Conservation (phyloP, 2,113 vertebrate species). For the Pithys albifrons region DNA sequence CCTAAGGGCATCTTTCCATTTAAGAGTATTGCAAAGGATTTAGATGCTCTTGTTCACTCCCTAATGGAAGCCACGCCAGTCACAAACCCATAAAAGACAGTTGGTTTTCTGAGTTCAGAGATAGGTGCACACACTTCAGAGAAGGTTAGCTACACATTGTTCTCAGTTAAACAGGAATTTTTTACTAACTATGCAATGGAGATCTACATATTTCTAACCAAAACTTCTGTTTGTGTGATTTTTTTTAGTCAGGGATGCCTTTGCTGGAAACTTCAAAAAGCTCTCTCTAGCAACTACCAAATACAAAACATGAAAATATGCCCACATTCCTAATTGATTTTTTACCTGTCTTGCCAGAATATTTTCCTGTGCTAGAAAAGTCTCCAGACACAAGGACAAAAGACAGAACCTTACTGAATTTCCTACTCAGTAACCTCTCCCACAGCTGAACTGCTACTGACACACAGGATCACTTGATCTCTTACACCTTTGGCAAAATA, state of each 20-base stretch:
- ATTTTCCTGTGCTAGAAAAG: neutral
- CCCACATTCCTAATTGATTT: neutral
- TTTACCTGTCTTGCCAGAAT: neutral
- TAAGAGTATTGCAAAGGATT: conserved; percentile 3
- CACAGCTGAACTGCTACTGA: neutral
- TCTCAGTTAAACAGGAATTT: neutral
- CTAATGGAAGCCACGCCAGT: conserved; percentile 29
- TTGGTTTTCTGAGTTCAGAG: neutral
- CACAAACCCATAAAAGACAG: neutral
- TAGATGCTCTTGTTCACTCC: conserved; percentile 3
- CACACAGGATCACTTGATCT: neutral
- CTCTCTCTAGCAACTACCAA: neutral
- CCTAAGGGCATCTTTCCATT: conserved; percentile 37
- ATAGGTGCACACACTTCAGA: neutral
- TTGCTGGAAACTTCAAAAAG: neutral
- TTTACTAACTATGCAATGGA: neutral
- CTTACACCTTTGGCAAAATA: neutral
- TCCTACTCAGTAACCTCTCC: neutral
- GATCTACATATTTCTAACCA: neutral
- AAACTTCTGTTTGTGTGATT: neutral
- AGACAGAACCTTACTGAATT: neutral
- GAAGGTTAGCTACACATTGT: neutral
- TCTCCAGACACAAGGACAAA: neutral
- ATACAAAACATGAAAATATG: neutral
- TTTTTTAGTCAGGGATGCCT: neutral